Evolutionary conservation across 2,888 invertebrate genomes (phyloP).

Genomic region (Chymomyza fuscimana): DNA sequence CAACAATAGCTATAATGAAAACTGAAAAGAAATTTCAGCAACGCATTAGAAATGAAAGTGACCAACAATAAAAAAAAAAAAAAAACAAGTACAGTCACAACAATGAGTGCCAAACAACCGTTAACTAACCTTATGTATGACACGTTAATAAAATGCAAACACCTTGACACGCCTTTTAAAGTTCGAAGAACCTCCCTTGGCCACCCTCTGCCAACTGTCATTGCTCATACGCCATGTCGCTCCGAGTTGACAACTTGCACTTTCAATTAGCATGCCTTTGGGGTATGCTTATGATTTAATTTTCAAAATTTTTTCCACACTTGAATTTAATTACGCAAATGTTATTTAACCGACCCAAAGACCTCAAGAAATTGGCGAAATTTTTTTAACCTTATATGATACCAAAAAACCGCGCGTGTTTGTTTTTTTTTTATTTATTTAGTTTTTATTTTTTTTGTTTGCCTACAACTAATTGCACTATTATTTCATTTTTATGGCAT

Average conservation of each 20-base stretch:
- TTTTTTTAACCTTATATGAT: background rate
- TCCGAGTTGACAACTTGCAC: background rate
- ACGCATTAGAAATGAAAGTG: slow-evolving; percentile 66
- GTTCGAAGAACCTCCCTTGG: background rate
- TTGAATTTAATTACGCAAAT: background rate
- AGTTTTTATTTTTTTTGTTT: slow-evolving; percentile 37
- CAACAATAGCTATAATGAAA: background rate
- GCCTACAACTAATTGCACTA: slow-evolving; percentile 59
- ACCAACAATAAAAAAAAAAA: slow-evolving; percentile 62
- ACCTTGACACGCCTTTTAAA: slow-evolving; percentile 24
- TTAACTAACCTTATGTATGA: slow-evolving; percentile 66
- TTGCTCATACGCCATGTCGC: background rate
- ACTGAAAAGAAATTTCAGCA: slow-evolving; percentile 60
- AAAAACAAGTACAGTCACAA: background rate
- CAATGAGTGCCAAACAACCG: slow-evolving; percentile 38
- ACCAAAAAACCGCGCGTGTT: background rate
- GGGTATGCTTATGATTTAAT: background rate
- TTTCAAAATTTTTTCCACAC: background rate
- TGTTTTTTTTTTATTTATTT: slow-evolving; percentile 2
- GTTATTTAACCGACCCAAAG: background rate
- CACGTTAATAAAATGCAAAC: slow-evolving; percentile 63
- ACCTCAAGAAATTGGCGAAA: background rate
- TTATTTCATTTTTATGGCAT: slow-evolving; percentile 70
- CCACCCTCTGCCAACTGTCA: background rate
- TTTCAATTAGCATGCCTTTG: background rate